These are phyloP conservation scores for Lepidochitona cinerea DNA, from an alignment of 2,888 invertebrate species.

Conservation along the genomic window DNA sequence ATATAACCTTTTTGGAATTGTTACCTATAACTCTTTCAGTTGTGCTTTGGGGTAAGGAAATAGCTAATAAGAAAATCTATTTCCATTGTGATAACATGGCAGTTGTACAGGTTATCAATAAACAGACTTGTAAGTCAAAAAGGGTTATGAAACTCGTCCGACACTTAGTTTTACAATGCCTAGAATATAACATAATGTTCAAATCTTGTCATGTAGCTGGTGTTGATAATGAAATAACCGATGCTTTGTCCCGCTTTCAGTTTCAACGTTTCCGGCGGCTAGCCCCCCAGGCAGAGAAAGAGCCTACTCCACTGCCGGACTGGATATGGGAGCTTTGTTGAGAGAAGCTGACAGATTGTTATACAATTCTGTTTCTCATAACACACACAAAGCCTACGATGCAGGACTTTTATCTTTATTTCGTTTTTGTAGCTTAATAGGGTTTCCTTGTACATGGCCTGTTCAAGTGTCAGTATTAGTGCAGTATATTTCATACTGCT, in stretches of 20 bases:
- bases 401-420: too few relatives aligned
- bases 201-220: slow-evolving; percentile 11
- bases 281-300: background rate
- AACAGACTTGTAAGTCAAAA: background rate
- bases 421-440: too few relatives aligned
- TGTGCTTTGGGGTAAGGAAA: slow-evolving; percentile 4
- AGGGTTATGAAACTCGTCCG: slow-evolving; percentile 9
- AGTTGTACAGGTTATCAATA: slow-evolving; percentile 15
- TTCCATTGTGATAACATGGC: slow-evolving; percentile 13
- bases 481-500: too few relatives aligned
- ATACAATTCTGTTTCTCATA: background rate
- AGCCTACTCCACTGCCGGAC: background rate
- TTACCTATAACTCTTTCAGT: slow-evolving; percentile 9
- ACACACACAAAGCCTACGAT: background rate
- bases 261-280: background rate
- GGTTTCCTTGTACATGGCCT: too few relatives aligned
- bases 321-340: background rate
- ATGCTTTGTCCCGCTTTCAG: slow-evolving; percentile 18
- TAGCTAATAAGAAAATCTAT: background rate
- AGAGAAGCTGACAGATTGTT: background rate
- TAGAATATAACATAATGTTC: background rate
- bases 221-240: slow-evolving; percentile 5
- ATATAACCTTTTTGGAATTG: background rate
- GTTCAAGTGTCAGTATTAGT: too few relatives aligned
- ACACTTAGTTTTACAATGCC: background rate